Evolutionary conservation across 2,888 invertebrate genomes (phyloP), one percentile per base, ranked within the genome.

Genomic region (Lucinisca nassula): DNA sequence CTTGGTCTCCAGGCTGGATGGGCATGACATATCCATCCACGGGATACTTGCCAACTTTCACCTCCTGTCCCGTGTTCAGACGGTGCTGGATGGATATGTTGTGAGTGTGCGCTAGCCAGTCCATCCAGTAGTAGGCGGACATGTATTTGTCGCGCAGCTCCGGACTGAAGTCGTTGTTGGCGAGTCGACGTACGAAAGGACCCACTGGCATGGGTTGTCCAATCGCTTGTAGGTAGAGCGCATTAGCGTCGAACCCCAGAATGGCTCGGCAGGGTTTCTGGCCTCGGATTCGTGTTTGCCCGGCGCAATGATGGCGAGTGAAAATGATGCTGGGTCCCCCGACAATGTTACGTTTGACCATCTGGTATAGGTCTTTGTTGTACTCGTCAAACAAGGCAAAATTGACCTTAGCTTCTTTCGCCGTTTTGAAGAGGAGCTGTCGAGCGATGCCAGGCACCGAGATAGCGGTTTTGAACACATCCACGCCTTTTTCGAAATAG

Each of bases 161-260:
- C 21, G 87, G 87, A 72, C 80, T 82, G 74, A 87, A 90, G 14
- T 76, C 51, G 24, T 85, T 73, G 37, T 87, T 78, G 14, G 73
- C 27, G 21, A 72, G 30, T 24, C 87, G 61, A 10, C 87, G 61
- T 4, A 89, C 79, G 55, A 83, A 87, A 10, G 78, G 75, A 24
- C 89, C 87, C 4, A 27, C 70, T 0, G 87, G 85, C 87, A 89
- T 84, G 40, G 24, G 14, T 75, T 86, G 79, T 21, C 81, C 87
- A n/a, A 90, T 79, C 8, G 78, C 49, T 45, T 72, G 81, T 14
- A 87, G 74, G 74, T 90, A 90, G 0, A 90, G 78, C 3, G 87
- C 83, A 81, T 87, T 87, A 8, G 79, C 84, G 45, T 87, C 87
- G 72, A 73, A 87, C 2, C 85, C 85, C 21, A 83, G 38, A 12